Percentiles rank a stretch among this genome's conserved stretches.
Evolutionary conservation across 1,140 invertebrate species (phyloP).

Genomic region (Phocides pigmalion): DNA sequence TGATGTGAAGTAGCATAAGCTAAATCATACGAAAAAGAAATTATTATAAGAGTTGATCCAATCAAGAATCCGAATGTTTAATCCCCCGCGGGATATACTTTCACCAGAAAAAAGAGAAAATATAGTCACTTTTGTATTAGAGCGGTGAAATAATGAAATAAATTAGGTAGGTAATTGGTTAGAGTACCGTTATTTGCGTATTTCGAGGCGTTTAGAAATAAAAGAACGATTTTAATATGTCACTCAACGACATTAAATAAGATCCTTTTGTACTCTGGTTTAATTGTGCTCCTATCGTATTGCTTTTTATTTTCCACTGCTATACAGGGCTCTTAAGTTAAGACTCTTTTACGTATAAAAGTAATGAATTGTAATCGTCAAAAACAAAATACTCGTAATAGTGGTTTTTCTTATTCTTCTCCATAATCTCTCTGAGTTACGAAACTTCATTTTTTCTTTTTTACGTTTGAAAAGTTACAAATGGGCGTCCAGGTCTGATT

Average conservation of each 20-base stretch:
- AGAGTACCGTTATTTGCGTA: background rate
- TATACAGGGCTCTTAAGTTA: background rate
- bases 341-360: background rate
- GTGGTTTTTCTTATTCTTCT: too few relatives aligned
- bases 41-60: background rate
- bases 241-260: background rate
- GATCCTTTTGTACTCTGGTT: background rate
- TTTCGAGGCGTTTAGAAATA: background rate
- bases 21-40: background rate
- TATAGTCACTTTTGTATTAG: conserved; percentile 1
- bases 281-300: background rate
- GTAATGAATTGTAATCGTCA: background rate
- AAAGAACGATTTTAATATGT: background rate
- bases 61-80: background rate
- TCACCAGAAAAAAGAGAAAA: background rate
- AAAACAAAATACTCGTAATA: background rate
- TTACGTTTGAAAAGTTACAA: too few relatives aligned
- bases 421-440: too few relatives aligned
- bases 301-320: background rate
- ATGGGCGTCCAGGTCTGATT: too few relatives aligned
- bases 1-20: background rate
- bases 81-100: background rate
- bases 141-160: background rate
- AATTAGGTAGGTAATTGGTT: background rate
- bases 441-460: too few relatives aligned